Evolutionary conservation across 2,888 invertebrate genomes (phyloP).

Genomic region (Hydroisotoma schaefferi): DNA sequence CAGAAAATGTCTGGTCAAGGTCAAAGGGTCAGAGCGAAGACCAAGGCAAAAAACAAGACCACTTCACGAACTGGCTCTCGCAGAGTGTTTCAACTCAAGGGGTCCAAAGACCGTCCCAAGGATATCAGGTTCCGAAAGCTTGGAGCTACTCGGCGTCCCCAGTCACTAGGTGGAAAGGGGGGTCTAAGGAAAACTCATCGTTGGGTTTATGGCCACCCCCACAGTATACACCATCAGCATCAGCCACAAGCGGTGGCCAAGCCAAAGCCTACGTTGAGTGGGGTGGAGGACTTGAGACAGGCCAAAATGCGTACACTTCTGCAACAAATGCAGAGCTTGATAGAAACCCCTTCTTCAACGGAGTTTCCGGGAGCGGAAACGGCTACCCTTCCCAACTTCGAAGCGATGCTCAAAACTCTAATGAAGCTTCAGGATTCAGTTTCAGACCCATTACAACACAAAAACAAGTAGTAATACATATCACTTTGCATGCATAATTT

Average conservation of each 20-base stretch:
- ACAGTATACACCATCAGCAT: constrained; percentile 7
- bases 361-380: not conserved
- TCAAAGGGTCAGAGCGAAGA: not conserved
- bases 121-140: no score
- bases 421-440: no score
- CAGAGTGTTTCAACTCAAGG: not conserved
- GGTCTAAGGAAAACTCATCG: not conserved
- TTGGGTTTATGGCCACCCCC: constrained; percentile 3
- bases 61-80: not conserved
- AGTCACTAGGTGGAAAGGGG: not conserved
- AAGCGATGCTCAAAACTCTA: constrained; percentile 9
- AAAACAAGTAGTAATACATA: no score
- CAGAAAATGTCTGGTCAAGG: not conserved
- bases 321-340: not conserved
- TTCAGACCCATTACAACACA: no score
- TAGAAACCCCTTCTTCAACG: not conserved
- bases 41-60: not conserved
- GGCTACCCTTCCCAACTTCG: constrained; percentile 15
- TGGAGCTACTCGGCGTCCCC: no score
- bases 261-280: not conserved
- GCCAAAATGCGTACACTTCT: not conserved
- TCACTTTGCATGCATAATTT: no score
- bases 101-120: not conserved
- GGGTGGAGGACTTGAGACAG: constrained; percentile 1
- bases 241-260: no score